These are phyloP conservation scores for Chascanopsetta lugubris DNA, from an alignment of 2,113 vertebrate genomes.

Conservation along the genomic window DNA sequence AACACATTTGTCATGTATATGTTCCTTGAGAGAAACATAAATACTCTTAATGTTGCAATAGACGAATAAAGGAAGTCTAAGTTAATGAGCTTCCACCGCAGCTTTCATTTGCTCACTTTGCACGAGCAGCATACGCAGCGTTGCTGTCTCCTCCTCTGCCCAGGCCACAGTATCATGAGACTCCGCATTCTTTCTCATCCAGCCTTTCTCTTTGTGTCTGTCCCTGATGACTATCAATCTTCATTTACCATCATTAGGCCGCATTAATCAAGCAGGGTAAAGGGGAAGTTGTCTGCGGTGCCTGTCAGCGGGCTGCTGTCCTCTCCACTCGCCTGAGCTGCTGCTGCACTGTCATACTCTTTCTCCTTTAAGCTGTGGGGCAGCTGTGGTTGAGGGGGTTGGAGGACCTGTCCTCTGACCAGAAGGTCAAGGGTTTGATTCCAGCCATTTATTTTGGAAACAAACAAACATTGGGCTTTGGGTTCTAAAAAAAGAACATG, in stretches of 20 bases:
- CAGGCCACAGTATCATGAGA: constrained; percentile 25
- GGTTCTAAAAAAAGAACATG: too few species aligned
- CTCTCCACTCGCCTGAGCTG: not conserved
- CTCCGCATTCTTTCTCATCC: constrained; percentile 13
- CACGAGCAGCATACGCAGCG: not conserved
- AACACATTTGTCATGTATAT: too few species aligned
- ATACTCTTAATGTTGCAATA: too few species aligned
- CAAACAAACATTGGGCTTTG: too few species aligned
- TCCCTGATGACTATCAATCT: constrained; percentile 50
- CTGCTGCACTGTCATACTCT: constrained; percentile 11
- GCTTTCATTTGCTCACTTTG: constrained; percentile 28
- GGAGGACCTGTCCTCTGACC: too few species aligned
- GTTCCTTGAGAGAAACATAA: too few species aligned
- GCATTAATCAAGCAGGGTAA: constrained; percentile 52
- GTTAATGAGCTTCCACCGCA: constrained; percentile 46
- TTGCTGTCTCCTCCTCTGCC: constrained; percentile 16
- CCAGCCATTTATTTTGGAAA: too few species aligned
- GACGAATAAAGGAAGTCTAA: constrained; percentile 46
- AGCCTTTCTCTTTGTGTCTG: constrained; percentile 18
- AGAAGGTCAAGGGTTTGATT: too few species aligned
- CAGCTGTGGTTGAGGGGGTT: too few species aligned
- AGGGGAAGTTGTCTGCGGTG: constrained; percentile 26
- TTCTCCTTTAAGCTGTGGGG: too few species aligned
- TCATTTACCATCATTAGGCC: constrained; percentile 63
- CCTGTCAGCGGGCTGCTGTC: constrained; percentile 37